Evolutionary conservation across 1,140 invertebrate genomes (phyloP).

Genomic region (Philopotamus ludificatus): DNA sequence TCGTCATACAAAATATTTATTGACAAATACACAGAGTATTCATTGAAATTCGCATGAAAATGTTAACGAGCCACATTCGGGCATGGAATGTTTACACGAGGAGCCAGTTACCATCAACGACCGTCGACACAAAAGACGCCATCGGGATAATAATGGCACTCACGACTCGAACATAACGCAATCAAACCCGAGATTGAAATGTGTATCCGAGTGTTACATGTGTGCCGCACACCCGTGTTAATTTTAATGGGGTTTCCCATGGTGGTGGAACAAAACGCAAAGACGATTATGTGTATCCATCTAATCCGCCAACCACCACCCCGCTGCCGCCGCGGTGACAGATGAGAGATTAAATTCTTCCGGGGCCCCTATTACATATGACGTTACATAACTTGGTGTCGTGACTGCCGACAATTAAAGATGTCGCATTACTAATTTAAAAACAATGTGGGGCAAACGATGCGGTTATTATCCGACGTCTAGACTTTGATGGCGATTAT

Average conservation of each 20-base stretch:
- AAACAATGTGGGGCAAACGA: no score
- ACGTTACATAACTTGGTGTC: not conserved
- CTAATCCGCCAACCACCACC: no score
- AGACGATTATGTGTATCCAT: no score
- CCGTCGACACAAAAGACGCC: not conserved
- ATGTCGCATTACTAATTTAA: no score
- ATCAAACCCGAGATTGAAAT: constrained; percentile 24
- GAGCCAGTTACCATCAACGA: no score
- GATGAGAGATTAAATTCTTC: constrained; percentile 9
- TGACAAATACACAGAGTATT: no score
- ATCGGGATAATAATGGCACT: not conserved
- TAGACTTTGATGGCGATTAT: no score
- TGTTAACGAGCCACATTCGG: not conserved
- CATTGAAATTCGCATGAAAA: no score
- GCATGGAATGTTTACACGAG: no score
- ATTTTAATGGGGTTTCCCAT: constrained; percentile 7
- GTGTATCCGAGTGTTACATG: constrained; percentile 17
- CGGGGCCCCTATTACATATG: not conserved
- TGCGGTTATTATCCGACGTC: no score
- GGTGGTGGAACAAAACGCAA: not conserved
- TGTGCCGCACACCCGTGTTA: constrained; percentile 12
- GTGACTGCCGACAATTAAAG: no score
- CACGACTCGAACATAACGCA: not conserved
- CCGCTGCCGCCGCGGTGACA: not conserved
- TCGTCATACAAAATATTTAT: no score